phyloP scores from a whole-genome alignment of 2,113 vertebrate species.

The Orientallactaga bullata region DNA sequence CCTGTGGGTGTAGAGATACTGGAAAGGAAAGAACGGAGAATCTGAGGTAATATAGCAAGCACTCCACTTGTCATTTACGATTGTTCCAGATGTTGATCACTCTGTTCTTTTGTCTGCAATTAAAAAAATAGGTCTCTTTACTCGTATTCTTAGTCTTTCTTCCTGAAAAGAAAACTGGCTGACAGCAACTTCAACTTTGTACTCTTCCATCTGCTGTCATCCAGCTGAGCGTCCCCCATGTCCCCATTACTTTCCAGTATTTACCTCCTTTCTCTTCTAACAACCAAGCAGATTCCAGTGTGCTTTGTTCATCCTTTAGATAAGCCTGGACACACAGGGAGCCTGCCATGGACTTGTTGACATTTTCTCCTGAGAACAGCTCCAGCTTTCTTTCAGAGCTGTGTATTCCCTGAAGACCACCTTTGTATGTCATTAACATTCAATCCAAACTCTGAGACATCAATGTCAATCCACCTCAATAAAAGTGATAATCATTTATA shows the following conservation, averaged over 20 bases:
- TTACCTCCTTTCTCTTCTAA: neutral
- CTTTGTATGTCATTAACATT: neutral
- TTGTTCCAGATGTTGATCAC: neutral
- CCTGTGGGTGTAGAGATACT: neutral
- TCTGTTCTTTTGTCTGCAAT: neutral
- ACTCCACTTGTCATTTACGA: neutral
- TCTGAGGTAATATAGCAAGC: neutral
- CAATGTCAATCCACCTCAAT: neutral
- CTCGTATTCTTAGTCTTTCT: neutral
- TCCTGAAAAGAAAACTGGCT: conserved; percentile 51
- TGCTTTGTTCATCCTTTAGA: conserved; percentile 47
- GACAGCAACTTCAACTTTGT: conserved; percentile 26
- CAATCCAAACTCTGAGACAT: neutral
- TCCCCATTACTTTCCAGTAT: neutral
- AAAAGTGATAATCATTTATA: neutral
- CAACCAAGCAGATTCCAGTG: conserved; percentile 29
- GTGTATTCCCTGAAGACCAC: neutral
- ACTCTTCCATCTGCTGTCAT: neutral
- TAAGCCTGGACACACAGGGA: neutral
- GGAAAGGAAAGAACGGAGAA: neutral
- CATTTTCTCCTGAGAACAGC: neutral
- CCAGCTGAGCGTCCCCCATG: neutral
- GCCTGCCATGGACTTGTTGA: neutral
- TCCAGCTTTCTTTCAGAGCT: neutral
- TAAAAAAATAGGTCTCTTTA: neutral